Base-by-base conservation (phyloP, 1,140 invertebrate species). In the Odontomachus brunneus region DNA sequence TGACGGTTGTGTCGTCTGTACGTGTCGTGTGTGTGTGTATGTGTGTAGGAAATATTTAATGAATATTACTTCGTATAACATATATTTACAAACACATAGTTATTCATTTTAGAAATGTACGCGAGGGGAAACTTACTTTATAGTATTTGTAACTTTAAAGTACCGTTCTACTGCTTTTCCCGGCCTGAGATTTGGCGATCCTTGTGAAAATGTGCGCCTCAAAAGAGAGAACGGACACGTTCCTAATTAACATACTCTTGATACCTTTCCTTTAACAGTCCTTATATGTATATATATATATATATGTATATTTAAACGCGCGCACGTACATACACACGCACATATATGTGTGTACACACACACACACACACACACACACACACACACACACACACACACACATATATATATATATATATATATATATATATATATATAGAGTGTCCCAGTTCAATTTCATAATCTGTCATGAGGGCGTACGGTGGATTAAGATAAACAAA, bases 101-200 rank as follows among this genome's bases (percentile, higher is more conserved):
- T 80, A 80, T 69, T 80, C 66, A 80, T 80, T 80, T 80, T 80
- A 80, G 75, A 80, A 80, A 71, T 80, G 75, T 80, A 80, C 75
- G 75, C 75, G 75, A 80, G 75, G 75, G 75, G 38, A 71, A 80
- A 80, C 75, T 80, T 80, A 80, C 75, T 69, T 38, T 69, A 44
- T 69, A 71, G 22, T 80, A 69, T 80, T 69, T 80, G 75, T 80
- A n/a, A n/a, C n/a, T n/a, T n/a, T n/a, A 80, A 80, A 80, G 66
- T 80, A 69, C 38, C 65, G 33, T 11, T 49, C 49, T 22, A 38
- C 75, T 65, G 51, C 44, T 51, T 78, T 65, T n/a, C n/a, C 63
- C 75, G 38, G 65, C 65, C 75, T 80, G 75, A 80, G 75, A 69
- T 80, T 69, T 80, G 75, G 75, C 75, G 75, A 71, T 53, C 33